Base-by-base conservation (phyloP, 1,140 invertebrate species). In the Portunus trituberculatus region DNA sequence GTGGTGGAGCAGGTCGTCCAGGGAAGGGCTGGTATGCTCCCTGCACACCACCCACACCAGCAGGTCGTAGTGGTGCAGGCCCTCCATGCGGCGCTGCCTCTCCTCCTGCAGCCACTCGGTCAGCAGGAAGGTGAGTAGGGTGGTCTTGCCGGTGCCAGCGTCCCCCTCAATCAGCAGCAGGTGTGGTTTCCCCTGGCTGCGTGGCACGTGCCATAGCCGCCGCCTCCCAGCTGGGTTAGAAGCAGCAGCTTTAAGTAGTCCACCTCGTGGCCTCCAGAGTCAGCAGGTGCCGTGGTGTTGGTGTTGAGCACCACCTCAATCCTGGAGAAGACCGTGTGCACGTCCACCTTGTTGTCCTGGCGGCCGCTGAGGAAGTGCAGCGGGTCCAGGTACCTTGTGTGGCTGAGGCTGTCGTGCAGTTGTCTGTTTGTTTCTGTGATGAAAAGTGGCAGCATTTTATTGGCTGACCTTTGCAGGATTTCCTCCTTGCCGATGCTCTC, bases 131-230 rank as follows among this genome's bases (percentile, higher is more conserved):
- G 90, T 28, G 45, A 59, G 6, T n/a, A 91, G 46, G 3, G 90
- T 91, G 7, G 90, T 91, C 29, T 91, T 91, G 31, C 90, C 90
- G 29, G 48, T 48, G 0, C 90, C 90, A 52, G 90, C 90, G 7
- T 52, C 28, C 10, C 32, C 90, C 20, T 91, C 48, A 7, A 91
- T 10, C 90, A 91, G 2, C 20, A 91, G 20, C 0, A 91, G 3
- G 0, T 91, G 90, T 91, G 90, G 90, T 10, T 20, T 12, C 48
- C 6, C 25, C 25, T 6, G 25, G 7, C 29, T 7, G 7, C 29
- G 6, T 25, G 82, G 8, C 25, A 14, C 48, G 48, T n/a, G 48
- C 6, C 48, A 14, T 14, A 14, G 6, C 48, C 48, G 48, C 48
- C 6, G 6, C 48, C 6, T 52, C 48, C 6, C 48, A 52, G n/a